Conservation (phyloP, 2,888 invertebrate genomes). For the Eulithis prunata region DNA sequence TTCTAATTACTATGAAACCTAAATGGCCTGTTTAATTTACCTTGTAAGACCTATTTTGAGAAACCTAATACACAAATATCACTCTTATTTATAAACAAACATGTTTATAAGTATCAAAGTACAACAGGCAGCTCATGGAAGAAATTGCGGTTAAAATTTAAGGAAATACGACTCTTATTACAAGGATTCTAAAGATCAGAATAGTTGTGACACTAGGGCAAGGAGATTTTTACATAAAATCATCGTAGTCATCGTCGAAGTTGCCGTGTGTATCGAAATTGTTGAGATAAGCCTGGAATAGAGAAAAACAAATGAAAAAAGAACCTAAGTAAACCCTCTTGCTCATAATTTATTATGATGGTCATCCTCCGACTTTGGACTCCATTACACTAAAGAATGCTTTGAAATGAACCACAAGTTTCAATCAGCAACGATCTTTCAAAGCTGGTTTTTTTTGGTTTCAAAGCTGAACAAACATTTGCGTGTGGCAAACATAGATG, state of each 20-base stretch:
- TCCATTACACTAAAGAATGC: too few species aligned
- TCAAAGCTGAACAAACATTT: too few species aligned
- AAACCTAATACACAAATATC: conserved; percentile 2
- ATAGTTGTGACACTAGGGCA: conserved; percentile 32
- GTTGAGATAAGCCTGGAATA: conserved; percentile 84
- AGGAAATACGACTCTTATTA: conserved; percentile 21
- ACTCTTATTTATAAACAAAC: background rate
- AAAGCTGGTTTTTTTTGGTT: too few species aligned
- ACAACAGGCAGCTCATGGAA: background rate
- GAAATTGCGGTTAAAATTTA: conserved; percentile 1
- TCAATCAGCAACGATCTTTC: too few species aligned
- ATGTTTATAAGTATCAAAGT: conserved; percentile 3
- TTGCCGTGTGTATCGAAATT: conserved; percentile 88
- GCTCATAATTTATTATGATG: too few species aligned
- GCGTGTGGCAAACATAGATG: too few species aligned
- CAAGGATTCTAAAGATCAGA: conserved; percentile 11
- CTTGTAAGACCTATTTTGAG: background rate
- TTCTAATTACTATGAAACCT: conserved; percentile 1
- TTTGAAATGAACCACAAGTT: too few species aligned
- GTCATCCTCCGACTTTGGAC: too few species aligned
- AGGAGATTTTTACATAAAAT: conserved; percentile 89
- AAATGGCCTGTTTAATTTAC: background rate
- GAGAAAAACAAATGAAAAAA: conserved; percentile 25
- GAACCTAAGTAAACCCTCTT: too few species aligned
- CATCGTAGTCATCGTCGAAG: conserved; percentile 88